These are phyloP conservation scores for Proisotoma minuta DNA, from an alignment of 2,888 invertebrate genomes.

Conservation along the genomic window DNA sequence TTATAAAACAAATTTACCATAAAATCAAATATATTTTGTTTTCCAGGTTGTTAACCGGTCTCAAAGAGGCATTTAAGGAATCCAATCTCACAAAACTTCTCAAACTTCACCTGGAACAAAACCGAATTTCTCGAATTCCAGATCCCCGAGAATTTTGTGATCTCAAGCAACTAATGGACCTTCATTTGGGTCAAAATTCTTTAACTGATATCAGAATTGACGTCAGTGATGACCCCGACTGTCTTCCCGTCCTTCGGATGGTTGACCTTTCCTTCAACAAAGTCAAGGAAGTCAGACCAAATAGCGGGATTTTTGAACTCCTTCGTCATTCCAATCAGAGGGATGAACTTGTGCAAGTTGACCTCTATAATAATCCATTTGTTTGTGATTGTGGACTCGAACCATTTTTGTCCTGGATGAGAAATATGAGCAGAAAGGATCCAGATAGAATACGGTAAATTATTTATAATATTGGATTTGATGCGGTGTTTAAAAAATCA, in stretches of 20 bases:
- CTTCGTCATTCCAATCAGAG: slow-evolving; percentile 48
- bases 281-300: slow-evolving; percentile 57
- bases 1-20: slow-evolving; percentile 43
- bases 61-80: slow-evolving; percentile 67
- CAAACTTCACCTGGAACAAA: slow-evolving; percentile 70
- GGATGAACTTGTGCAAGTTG: slow-evolving; percentile 51
- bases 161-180: slow-evolving; percentile 61
- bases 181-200: slow-evolving; percentile 62
- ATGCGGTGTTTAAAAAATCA: no score
- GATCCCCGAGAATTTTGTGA: slow-evolving; percentile 67
- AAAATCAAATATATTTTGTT: slow-evolving; percentile 24
- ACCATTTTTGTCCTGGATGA: slow-evolving; percentile 62
- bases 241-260: slow-evolving; percentile 62
- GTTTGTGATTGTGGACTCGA: slow-evolving; percentile 60
- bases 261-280: slow-evolving; percentile 66
- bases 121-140: slow-evolving; percentile 64
- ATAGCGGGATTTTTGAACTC: slow-evolving; percentile 45
- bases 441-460: slow-evolving; percentile 23
- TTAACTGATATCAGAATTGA: slow-evolving; percentile 58
- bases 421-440: slow-evolving; percentile 45
- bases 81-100: slow-evolving; percentile 60
- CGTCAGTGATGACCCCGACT: slow-evolving; percentile 62
- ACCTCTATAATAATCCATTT: slow-evolving; percentile 65
- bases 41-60: slow-evolving; percentile 51
- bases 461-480: background rate